phyloP scores from a whole-genome alignment of 2,888 invertebrate genomes.

The Heliconius aoede region DNA sequence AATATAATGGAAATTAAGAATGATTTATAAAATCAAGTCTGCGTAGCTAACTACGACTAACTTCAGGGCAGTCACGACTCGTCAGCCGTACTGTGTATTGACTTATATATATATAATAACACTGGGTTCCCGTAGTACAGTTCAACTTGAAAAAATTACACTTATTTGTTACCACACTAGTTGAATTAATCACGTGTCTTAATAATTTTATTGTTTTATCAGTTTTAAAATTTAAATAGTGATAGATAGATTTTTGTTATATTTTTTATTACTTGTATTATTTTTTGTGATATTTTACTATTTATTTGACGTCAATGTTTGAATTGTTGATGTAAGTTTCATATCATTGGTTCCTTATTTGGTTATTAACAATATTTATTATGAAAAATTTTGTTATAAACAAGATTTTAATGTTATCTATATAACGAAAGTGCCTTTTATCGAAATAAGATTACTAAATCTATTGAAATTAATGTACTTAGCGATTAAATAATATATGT shows the following conservation, averaged over 20 bases:
- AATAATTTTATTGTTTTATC: background rate
- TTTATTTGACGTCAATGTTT: background rate
- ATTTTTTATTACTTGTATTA: constrained; percentile 6
- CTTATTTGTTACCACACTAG: background rate
- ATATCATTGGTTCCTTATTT: background rate
- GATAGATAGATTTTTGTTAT: background rate
- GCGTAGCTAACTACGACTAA: too few species aligned
- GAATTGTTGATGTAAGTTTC: background rate
- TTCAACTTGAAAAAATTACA: background rate
- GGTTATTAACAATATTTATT: background rate
- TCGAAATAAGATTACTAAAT: constrained; percentile 21
- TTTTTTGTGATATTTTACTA: constrained; percentile 28
- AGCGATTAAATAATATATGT: background rate
- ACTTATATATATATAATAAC: background rate
- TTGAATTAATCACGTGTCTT: background rate
- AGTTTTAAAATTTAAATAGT: background rate
- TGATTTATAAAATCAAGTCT: too few species aligned
- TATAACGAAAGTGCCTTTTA: constrained; percentile 36
- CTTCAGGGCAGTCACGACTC: too few species aligned
- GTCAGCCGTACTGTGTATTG: background rate
- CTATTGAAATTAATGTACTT: constrained; percentile 21
- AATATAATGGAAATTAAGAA: too few species aligned
- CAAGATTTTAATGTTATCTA: background rate
- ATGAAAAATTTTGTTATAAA: background rate
- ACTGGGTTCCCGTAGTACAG: background rate